These are phyloP conservation scores for Neolamprologus multifasciatus DNA, from an alignment of 2,797 vertebrate genomes.

Conservation along the genomic window DNA sequence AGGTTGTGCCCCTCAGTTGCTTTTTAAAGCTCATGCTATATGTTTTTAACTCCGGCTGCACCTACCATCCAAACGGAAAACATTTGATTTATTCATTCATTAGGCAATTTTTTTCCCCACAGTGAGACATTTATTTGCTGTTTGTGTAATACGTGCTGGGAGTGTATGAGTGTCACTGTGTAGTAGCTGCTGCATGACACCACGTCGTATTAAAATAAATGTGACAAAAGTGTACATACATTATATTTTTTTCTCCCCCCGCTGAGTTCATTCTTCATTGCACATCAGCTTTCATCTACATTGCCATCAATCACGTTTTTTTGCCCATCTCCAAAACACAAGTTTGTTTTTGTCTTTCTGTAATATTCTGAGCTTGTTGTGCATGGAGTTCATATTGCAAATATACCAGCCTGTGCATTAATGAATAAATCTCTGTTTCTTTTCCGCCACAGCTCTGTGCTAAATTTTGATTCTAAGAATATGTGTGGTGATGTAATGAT, in stretches of 20 bases:
- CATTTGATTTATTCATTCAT: conserved; percentile 1
- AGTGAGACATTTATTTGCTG: neutral
- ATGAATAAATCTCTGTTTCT: conserved; percentile 61
- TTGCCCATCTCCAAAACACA: conserved; percentile 9
- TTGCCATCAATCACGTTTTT: conserved; percentile 13
- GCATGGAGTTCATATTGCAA: conserved; percentile 39
- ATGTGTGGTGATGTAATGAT: conserved; percentile 43
- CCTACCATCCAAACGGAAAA: neutral
- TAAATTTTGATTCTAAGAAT: conserved; percentile 26
- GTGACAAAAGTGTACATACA: conserved; percentile 14
- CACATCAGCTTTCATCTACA: conserved; percentile 20
- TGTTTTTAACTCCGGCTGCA: conserved; percentile 4
- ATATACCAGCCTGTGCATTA: conserved; percentile 47
- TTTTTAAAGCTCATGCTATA: conserved; percentile 14
- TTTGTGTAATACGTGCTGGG: neutral
- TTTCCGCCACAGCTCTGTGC: conserved; percentile 47
- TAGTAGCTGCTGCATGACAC: conserved; percentile 23
- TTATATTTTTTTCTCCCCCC: neutral
- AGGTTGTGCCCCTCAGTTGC: conserved; percentile 12
- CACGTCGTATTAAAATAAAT: conserved; percentile 21
- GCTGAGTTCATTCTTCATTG: conserved; percentile 16
- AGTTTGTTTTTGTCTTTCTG: conserved; percentile 3
- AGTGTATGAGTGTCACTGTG: conserved; percentile 8
- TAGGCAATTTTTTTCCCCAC: neutral
- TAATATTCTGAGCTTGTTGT: conserved; percentile 7